A percentile compares a stretch with the other conserved stretches of the same genome.
phyloP scores from a whole-genome alignment of 2,888 invertebrate species.

The Stenodera caucasica region DNA sequence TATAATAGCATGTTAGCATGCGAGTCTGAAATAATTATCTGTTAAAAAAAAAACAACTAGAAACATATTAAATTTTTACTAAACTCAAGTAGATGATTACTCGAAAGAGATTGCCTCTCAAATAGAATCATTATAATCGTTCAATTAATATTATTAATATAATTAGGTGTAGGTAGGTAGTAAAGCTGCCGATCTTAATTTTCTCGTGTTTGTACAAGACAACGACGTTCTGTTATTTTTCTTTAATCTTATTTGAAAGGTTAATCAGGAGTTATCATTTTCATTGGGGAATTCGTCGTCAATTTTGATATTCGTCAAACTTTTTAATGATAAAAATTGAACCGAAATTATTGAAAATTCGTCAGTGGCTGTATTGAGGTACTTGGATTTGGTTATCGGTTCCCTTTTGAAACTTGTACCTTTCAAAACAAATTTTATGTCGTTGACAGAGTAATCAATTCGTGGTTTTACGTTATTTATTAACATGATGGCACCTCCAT shows the following conservation, averaged over 20 bases:
- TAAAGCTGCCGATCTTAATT: conserved; percentile 7
- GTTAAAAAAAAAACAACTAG: background rate
- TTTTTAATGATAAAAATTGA: background rate
- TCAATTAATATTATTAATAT: no score
- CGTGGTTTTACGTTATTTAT: conserved; percentile 20
- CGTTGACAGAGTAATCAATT: conserved; percentile 20
- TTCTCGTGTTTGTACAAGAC: background rate
- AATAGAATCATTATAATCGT: no score
- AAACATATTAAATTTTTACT: no score
- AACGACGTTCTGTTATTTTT: no score
- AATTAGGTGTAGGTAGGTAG: no score
- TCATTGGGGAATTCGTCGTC: background rate
- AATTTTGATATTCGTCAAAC: conserved; percentile 2
- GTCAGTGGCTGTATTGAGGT: conserved; percentile 11
- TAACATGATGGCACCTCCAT: conserved; percentile 9
- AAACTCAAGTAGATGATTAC: no score
- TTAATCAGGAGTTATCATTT: background rate
- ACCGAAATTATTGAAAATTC: conserved; percentile 12
- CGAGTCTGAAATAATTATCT: background rate
- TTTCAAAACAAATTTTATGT: conserved; percentile 15
- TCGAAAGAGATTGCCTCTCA: no score
- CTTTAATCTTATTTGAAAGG: background rate
- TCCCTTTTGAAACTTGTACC: conserved; percentile 3
- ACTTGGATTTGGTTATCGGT: conserved; percentile 9
- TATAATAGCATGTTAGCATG: background rate